These are phyloP conservation scores for Clarias laeviceps DNA, from an alignment of 2,797 vertebrate species.

Conservation along the genomic window DNA sequence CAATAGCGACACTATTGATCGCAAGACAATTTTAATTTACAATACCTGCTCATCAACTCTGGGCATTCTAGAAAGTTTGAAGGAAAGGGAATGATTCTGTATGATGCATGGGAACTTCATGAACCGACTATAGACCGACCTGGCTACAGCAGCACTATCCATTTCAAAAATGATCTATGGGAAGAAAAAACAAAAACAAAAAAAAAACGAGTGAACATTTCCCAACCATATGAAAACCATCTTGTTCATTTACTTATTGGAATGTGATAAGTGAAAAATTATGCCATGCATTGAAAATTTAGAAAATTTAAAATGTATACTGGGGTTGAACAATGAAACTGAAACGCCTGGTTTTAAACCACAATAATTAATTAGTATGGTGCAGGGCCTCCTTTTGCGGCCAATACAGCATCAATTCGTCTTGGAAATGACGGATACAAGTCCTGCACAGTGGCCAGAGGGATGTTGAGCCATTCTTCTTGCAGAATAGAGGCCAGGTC, in stretches of 20 bases:
- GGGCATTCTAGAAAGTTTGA: slow-evolving; percentile 49
- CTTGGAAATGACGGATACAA: no score
- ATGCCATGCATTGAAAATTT: no score
- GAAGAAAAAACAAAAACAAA: neutral
- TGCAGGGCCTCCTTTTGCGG: no score
- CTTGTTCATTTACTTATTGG: neutral
- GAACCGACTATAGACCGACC: slow-evolving; percentile 44
- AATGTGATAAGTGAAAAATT: no score
- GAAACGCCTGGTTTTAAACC: no score
- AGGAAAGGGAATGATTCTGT: slow-evolving; percentile 54
- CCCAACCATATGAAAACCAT: neutral
- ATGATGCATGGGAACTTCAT: slow-evolving; percentile 57
- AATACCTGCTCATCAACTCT: slow-evolving; percentile 48
- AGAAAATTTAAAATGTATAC: no score
- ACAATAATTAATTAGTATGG: no score
- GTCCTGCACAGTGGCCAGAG: no score
- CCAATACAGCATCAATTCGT: no score
- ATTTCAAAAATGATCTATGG: slow-evolving; percentile 73
- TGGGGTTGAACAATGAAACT: no score
- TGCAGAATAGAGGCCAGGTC: no score
- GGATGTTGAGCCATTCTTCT: no score
- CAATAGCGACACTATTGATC: neutral
- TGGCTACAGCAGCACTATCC: slow-evolving; percentile 53
- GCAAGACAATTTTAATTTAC: neutral
- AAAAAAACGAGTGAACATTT: neutral